Conservation (phyloP, 2,113 vertebrate species). For the Uria lomvia region DNA sequence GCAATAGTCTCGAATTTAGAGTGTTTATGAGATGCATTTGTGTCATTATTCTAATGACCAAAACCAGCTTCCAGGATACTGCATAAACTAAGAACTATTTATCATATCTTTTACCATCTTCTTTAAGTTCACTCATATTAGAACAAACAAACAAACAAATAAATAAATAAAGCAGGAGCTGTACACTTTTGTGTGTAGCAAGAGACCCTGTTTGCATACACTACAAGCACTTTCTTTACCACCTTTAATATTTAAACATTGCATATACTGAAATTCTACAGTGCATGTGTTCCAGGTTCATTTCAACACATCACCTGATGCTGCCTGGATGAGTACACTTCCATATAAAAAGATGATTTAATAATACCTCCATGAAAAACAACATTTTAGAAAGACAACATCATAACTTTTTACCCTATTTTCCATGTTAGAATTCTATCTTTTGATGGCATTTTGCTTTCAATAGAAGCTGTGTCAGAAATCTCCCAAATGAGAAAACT, state of each 20-base stretch:
- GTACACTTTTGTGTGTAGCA: not conserved
- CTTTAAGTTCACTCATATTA: not conserved
- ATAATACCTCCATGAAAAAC: not conserved
- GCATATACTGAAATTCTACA: not conserved
- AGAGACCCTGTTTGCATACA: not conserved
- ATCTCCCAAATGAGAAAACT: not conserved
- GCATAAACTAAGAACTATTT: not conserved
- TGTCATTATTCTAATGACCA: not conserved
- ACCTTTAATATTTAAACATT: not conserved
- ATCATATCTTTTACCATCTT: not conserved
- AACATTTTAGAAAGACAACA: not conserved
- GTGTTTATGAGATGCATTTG: not conserved
- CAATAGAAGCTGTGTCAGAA: not conserved
- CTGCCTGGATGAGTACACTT: not conserved
- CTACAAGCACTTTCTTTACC: not conserved
- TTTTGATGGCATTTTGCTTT: not conserved
- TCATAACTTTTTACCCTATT: not conserved
- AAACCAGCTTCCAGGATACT: not conserved
- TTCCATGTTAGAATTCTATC: not conserved
- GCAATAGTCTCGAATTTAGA: not conserved
- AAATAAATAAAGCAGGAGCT: not conserved
- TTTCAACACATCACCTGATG: not conserved
- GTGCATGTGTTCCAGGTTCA: not conserved
- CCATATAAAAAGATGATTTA: not conserved
- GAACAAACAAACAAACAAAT: not conserved